phyloP scores from a whole-genome alignment of 2,113 vertebrate species.

The Phrynosoma blainvillii region DNA sequence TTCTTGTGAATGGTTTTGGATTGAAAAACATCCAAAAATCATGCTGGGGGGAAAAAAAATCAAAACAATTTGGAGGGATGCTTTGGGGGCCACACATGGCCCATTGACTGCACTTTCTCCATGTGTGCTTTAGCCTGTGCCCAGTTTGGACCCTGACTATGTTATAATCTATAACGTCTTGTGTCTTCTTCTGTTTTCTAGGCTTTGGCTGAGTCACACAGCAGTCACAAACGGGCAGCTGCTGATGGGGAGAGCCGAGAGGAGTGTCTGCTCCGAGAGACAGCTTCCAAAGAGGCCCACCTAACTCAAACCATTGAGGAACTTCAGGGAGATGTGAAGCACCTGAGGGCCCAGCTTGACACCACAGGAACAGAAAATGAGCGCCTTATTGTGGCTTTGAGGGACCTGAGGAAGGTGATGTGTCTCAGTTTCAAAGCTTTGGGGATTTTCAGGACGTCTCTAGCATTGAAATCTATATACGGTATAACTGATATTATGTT shows the following conservation, averaged over 20 bases:
- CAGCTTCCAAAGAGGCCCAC: constrained; percentile 82
- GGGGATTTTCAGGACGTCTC: background rate
- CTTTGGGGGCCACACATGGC: no score
- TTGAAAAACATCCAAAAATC: no score
- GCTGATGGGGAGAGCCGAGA: constrained; percentile 84
- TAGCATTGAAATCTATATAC: no score
- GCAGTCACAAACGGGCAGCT: constrained; percentile 81
- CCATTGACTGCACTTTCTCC: no score
- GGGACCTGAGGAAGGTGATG: constrained; percentile 81
- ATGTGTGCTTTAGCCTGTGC: no score
- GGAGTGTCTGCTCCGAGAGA: constrained; percentile 81
- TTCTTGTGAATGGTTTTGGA: no score
- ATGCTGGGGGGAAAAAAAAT: no score
- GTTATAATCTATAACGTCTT: background rate
- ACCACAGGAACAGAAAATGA: constrained; percentile 80
- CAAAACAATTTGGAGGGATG: no score
- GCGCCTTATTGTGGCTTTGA: constrained; percentile 67
- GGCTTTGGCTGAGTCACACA: constrained; percentile 84
- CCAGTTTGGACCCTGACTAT: background rate
- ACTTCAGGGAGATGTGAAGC: constrained; percentile 80
- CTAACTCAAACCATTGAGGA: constrained; percentile 80
- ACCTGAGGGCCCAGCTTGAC: constrained; percentile 72
- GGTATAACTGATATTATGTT: background rate
- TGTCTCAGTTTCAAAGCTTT: background rate
- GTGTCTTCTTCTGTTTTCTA: constrained; percentile 34